These are phyloP conservation scores for Pedetes capensis DNA, from an alignment of 2,113 vertebrate genomes.

Conservation along the genomic window DNA sequence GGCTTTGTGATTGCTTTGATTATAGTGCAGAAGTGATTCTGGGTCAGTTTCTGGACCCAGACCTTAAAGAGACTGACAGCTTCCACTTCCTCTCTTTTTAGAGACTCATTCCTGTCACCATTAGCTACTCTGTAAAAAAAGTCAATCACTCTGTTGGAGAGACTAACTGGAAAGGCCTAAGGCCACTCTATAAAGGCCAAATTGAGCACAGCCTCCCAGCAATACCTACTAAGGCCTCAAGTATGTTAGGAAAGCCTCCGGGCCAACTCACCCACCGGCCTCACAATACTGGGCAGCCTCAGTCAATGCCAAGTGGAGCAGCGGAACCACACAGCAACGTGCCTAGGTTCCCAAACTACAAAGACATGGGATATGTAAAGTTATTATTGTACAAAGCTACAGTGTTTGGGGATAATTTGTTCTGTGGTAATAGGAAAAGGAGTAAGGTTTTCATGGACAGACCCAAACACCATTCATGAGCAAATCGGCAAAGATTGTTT, in stretches of 20 bases:
- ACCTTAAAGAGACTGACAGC: neutral
- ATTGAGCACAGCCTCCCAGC: neutral
- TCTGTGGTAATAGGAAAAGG: neutral
- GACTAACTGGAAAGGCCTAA: neutral
- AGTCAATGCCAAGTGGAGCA: neutral
- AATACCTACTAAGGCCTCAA: neutral
- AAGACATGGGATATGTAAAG: neutral
- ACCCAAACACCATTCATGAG: neutral
- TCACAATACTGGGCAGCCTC: neutral
- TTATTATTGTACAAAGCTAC: neutral
- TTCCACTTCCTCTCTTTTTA: neutral
- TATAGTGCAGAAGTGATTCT: neutral
- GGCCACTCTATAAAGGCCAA: neutral
- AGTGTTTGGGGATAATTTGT: neutral
- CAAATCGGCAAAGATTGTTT: neutral
- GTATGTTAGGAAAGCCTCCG: neutral
- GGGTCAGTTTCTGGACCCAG: neutral
- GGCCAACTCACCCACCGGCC: neutral
- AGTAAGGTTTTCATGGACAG: neutral
- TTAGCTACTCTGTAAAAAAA: neutral
- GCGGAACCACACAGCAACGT: neutral
- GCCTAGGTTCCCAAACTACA: neutral
- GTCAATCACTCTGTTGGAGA: neutral
- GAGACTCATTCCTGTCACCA: neutral
- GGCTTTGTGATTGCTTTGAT: neutral